Percentiles rank a stretch among this genome's conserved stretches.
Conservation (phyloP, 2,113 vertebrate species). For the Labrus mixtus region DNA sequence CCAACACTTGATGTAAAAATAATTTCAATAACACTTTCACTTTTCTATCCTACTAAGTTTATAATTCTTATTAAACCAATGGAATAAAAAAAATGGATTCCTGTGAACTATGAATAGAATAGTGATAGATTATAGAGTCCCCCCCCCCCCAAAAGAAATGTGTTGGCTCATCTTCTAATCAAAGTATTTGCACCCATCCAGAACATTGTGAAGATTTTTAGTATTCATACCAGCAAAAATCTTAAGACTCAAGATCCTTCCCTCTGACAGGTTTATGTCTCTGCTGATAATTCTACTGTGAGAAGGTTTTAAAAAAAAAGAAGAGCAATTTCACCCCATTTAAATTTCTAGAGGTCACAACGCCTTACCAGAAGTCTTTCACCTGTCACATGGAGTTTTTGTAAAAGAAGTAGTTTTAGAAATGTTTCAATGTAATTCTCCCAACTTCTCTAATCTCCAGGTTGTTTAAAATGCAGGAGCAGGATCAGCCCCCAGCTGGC, state of each 20-base stretch:
- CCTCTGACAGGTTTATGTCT: conserved; percentile 40
- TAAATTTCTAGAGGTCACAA: conserved; percentile 38
- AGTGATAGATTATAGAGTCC: not conserved
- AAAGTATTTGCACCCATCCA: conserved; percentile 13
- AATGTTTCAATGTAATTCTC: conserved; percentile 13
- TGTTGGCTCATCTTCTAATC: conserved; percentile 13
- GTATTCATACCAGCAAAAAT: conserved; percentile 19
- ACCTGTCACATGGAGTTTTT: conserved; percentile 31
- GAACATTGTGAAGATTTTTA: conserved; percentile 15
- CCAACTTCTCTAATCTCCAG: conserved; percentile 14
- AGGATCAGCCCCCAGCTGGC: too few relatives aligned
- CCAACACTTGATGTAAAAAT: too few relatives aligned
- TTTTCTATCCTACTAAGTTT: too few relatives aligned
- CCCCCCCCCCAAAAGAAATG: too few relatives aligned
- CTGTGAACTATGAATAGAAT: not conserved
- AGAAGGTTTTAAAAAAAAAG: conserved; percentile 14
- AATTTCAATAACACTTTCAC: too few relatives aligned
- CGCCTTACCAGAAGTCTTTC: not conserved
- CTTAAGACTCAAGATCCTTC: conserved; percentile 36
- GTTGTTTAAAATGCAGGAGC: conserved; percentile 39
- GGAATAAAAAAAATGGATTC: too few relatives aligned
- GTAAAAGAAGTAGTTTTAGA: not conserved
- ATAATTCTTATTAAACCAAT: too few relatives aligned
- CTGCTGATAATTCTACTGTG: conserved; percentile 24
- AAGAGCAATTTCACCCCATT: conserved; percentile 35